A percentile compares a stretch with the other conserved stretches of the same genome.
These are phyloP conservation scores for Ganaspis brasiliensis DNA, from an alignment of 2,888 invertebrate genomes.

Conservation along the genomic window DNA sequence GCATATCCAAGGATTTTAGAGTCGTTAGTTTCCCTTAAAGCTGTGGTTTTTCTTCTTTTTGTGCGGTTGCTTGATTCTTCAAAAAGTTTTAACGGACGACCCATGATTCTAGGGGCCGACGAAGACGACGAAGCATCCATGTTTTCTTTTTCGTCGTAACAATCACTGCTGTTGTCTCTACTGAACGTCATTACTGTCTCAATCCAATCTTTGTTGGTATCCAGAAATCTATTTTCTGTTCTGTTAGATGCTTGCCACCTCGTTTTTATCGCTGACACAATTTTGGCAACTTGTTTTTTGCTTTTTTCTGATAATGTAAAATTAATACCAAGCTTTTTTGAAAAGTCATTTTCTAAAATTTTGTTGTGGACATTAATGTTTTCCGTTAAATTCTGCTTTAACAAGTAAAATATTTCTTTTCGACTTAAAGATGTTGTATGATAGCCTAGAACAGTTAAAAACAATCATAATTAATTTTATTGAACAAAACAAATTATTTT, in stretches of 20 bases:
- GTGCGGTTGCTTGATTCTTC: background rate
- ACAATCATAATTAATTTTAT: too few species aligned
- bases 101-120: background rate
- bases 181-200: background rate
- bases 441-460: too few species aligned
- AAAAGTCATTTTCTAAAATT: background rate
- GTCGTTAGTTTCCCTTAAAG: slow-evolving; percentile 40
- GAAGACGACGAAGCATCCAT: background rate
- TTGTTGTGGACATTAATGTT: background rate
- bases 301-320: background rate
- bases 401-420: background rate
- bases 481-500: too few species aligned
- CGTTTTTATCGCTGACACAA: background rate
- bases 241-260: background rate
- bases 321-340: background rate
- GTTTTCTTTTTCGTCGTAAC: background rate
- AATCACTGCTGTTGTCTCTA: background rate
- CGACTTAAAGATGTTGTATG: background rate
- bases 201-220: background rate
- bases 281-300: background rate
- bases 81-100: background rate
- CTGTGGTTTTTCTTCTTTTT: background rate
- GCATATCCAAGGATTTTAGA: slow-evolving; percentile 43
- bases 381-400: background rate
- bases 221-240: background rate